phyloP scores from a whole-genome alignment of 2,888 invertebrate genomes.

The Erannis defoliaria region DNA sequence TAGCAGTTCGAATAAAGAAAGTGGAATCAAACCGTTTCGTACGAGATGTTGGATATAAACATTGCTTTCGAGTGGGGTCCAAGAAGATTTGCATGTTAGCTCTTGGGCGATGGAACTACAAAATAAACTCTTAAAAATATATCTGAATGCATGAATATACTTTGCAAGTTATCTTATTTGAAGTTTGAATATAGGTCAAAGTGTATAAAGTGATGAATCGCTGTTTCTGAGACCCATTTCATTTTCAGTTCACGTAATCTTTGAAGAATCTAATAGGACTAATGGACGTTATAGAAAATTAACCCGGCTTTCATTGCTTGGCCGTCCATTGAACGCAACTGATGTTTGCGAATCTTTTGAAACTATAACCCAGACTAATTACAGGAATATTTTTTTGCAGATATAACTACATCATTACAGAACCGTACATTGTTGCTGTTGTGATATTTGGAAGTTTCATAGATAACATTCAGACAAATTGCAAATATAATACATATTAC shows the following conservation, averaged over 20 bases:
- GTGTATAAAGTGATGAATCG: slow-evolving; percentile 12
- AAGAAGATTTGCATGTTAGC: slow-evolving; percentile 30
- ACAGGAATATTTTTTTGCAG: not conserved
- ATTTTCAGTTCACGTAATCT: slow-evolving; percentile 21
- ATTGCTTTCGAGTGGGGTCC: slow-evolving; percentile 36
- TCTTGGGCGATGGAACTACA: slow-evolving; percentile 14
- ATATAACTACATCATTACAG: not conserved
- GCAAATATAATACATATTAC: not conserved
- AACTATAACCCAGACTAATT: not conserved
- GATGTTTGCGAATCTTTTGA: slow-evolving; percentile 14
- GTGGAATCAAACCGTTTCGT: no score
- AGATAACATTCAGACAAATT: no score
- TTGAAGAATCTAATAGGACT: slow-evolving; percentile 28
- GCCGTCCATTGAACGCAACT: slow-evolving; percentile 28
- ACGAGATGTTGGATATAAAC: slow-evolving; percentile 19
- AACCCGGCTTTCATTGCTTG: slow-evolving; percentile 22
- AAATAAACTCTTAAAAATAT: not conserved
- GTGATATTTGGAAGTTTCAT: no score
- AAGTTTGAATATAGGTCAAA: slow-evolving; percentile 9
- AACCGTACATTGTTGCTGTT: no score
- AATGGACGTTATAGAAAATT: slow-evolving; percentile 37
- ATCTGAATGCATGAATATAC: not conserved
- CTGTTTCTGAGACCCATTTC: slow-evolving; percentile 14
- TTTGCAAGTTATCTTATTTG: not conserved
- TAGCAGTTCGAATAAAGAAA: no score